Conservation (phyloP, 2,797 vertebrate species). For the Rhincodon typus region DNA sequence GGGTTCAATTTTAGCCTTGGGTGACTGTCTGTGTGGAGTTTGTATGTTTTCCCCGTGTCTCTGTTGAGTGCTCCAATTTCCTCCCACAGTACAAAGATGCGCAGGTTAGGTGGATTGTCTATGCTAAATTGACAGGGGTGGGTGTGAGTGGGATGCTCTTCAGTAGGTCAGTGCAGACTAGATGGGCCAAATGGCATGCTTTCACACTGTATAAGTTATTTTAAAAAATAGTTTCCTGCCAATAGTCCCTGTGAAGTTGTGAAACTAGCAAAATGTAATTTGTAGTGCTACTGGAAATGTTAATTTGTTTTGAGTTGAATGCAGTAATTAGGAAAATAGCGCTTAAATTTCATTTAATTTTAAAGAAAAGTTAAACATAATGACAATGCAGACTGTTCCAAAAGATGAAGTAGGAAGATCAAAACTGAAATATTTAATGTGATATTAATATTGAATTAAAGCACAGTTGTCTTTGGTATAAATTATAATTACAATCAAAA, state of each 20-base stretch:
- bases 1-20: too few relatives aligned
- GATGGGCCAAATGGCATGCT: too few relatives aligned
- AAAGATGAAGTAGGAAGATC: background rate
- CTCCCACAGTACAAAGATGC: too few relatives aligned
- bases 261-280: background rate
- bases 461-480: background rate
- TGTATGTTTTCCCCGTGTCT: too few relatives aligned
- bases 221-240: background rate
- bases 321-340: background rate
- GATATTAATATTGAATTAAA: constrained; percentile 6
- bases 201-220: too few relatives aligned
- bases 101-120: too few relatives aligned
- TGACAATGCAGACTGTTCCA: background rate
- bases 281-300: background rate
- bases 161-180: too few relatives aligned
- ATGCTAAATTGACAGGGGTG: too few relatives aligned
- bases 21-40: too few relatives aligned
- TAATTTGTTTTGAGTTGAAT: background rate
- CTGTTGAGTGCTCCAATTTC: too few relatives aligned
- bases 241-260: background rate
- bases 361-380: background rate
- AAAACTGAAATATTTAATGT: background rate
- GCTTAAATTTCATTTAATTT: background rate
- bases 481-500: background rate
- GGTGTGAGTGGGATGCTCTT: too few relatives aligned